Evolutionary conservation across 37 sponge, comb jelly and placozoan species (phyloP), one percentile per base, ranked within the genome.

Genomic region (Axinella damicornis): DNA sequence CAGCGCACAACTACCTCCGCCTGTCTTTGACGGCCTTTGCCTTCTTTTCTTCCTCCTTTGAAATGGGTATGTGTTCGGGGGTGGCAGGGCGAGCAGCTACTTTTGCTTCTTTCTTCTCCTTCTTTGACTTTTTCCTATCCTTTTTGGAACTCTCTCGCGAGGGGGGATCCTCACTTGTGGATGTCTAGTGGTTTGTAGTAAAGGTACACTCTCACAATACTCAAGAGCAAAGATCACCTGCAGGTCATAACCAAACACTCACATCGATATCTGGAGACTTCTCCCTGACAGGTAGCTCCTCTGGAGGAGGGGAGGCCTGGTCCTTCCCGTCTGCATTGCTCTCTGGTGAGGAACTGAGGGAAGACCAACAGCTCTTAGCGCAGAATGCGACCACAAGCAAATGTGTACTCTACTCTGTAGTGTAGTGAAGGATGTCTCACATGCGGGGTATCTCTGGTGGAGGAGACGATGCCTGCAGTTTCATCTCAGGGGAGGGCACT

Each of bases 11-110:
- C 28, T 19, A 18, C 33, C 5, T 58, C 58, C 58, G 0, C 32
- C 21, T 25, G 57, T 33, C 36, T 41, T 15, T 79, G n/a, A n/a
- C 53, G 28, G 9, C 65, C 80, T 67, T 77, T 32, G 57, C 62
- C 39, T 62, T 32, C 33, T 77, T 34, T 12, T 56, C 73, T 62
- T 46, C 71, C 74, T 57, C 62, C 74, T 69, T 55, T 37, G 46
- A 9, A 9, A 9, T 46, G 46, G 9, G 46, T 46, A 9, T 9
- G 9, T 4, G 46, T 46, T 46, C 46, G 46, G 46, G 41, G 24
- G 41, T 27, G 25, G 32, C 40, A n/a, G 37, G 31, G 27, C 28
- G n/a, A 36, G 18, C 69, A 39, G 46, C 46, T 9, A 46, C 46
- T 46, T 46, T 46, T 4, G 4, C 46, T 46, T 46, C 6, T 40